Percentiles rank a stretch among this genome's conserved stretches.
Conservation (phyloP, 2,888 invertebrate species). For the Acanthococcus lagerstroemiae region DNA sequence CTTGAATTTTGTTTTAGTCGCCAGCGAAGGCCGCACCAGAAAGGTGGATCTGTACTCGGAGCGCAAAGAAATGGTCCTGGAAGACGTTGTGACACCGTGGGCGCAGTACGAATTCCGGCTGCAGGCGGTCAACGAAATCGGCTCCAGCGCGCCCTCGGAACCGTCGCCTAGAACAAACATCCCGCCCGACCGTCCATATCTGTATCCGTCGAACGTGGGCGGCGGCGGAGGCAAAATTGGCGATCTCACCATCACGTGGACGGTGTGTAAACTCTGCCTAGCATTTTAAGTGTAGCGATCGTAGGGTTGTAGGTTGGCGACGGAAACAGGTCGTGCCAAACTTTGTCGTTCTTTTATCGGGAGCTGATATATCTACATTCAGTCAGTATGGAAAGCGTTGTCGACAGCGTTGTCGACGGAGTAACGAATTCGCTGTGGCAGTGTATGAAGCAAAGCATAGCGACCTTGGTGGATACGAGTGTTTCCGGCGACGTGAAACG, state of each 20-base stretch:
- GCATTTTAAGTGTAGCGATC: too few relatives aligned
- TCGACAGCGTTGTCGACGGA: too few relatives aligned
- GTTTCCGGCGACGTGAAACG: neutral
- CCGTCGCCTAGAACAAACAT: constrained; percentile 82
- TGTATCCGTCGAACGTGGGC: constrained; percentile 66
- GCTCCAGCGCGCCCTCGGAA: constrained; percentile 67
- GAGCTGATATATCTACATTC: too few relatives aligned
- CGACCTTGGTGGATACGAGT: neutral
- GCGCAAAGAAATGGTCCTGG: constrained; percentile 62
- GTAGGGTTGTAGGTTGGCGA: too few relatives aligned
- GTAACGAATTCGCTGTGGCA: neutral
- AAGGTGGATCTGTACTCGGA: constrained; percentile 66
- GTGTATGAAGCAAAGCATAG: neutral
- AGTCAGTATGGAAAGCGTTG: too few relatives aligned
- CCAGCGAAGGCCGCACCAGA: neutral
- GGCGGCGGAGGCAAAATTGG: constrained; percentile 96
- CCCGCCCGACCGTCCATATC: constrained; percentile 64
- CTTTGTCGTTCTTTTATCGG: neutral
- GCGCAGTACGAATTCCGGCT: constrained; percentile 84
- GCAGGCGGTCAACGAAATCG: constrained; percentile 73
- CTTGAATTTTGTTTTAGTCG: neutral
- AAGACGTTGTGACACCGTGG: constrained; percentile 69
- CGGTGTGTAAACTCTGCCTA: constrained; percentile 39
- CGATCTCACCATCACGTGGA: constrained; percentile 85
- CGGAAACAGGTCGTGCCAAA: too few relatives aligned